A percentile compares a stretch with the other conserved stretches of the same genome.
These are phyloP conservation scores for Lasius platythorax DNA, from an alignment of 2,888 invertebrate species.

Conservation along the genomic window DNA sequence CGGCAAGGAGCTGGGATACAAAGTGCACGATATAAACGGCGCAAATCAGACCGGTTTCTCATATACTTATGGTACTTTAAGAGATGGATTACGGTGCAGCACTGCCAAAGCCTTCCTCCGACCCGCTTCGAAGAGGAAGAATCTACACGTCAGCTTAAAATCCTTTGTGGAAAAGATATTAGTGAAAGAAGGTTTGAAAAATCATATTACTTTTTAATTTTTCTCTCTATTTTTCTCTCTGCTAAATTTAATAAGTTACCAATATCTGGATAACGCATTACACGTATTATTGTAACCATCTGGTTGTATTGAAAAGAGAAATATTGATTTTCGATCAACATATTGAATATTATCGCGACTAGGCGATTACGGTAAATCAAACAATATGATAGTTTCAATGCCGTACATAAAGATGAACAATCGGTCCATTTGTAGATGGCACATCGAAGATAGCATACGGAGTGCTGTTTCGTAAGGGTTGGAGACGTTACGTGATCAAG, in stretches of 20 bases:
- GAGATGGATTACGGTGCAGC: constrained; percentile 93
- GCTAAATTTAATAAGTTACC: no score
- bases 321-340: neutral
- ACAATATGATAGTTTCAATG: neutral
- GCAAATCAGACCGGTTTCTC: constrained; percentile 93
- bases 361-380: neutral
- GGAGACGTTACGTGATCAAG: no score
- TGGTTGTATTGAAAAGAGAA: neutral
- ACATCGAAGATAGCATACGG: no score
- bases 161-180: constrained; percentile 90
- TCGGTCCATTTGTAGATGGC: no score
- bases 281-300: neutral
- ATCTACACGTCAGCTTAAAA: constrained; percentile 91
- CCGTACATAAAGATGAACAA: no score
- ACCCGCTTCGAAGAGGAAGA: constrained; percentile 89
- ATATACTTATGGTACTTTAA: constrained; percentile 91
- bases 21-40: constrained; percentile 92
- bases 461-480: no score
- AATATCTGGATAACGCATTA: neutral
- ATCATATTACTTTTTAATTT: neutral
- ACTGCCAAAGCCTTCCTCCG: constrained; percentile 94
- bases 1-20: constrained; percentile 90
- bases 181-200: constrained; percentile 86
- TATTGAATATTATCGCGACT: neutral
- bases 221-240: no score